Percentiles rank a stretch among this genome's conserved stretches.
phyloP scores from a whole-genome alignment of 2,113 vertebrate species.

The Dipodomys merriami region DNA sequence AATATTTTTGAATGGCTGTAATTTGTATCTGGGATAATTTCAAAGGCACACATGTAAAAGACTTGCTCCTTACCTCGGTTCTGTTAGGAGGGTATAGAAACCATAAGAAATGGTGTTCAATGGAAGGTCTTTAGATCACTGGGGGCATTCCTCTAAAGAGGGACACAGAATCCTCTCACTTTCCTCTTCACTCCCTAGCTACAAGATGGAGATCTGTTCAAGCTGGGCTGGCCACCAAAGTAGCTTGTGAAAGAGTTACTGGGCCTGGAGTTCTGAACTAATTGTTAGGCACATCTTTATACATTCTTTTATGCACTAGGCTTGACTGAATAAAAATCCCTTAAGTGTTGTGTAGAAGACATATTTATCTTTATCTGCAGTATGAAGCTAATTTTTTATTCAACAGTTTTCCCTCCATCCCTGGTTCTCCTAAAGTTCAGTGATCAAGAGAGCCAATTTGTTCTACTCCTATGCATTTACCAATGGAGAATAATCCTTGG shows the following conservation, averaged over 20 bases:
- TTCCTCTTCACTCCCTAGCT: too few species aligned
- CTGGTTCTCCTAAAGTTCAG: constrained; percentile 5
- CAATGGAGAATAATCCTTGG: neutral
- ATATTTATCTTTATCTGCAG: neutral
- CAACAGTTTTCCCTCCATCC: neutral
- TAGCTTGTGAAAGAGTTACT: too few species aligned
- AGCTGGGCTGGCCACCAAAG: neutral
- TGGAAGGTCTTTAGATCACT: too few species aligned
- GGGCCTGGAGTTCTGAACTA: accelerated
- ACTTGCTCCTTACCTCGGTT: neutral
- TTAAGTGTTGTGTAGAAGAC: neutral
- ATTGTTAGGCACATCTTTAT: too few species aligned
- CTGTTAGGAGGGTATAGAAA: neutral
- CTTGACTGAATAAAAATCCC: neutral
- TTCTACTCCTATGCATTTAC: constrained; percentile 9
- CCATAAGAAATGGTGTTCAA: neutral
- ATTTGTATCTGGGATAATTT: neutral
- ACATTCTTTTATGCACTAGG: too few species aligned
- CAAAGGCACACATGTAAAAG: neutral
- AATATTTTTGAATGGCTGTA: neutral
- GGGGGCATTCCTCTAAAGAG: neutral
- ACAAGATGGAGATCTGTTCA: neutral
- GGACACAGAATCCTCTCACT: neutral
- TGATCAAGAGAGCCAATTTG: constrained; percentile 42
- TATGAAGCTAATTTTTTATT: neutral